These are phyloP conservation scores for Ochotona curzoniae DNA, from an alignment of 2,113 vertebrate genomes.

Conservation along the genomic window DNA sequence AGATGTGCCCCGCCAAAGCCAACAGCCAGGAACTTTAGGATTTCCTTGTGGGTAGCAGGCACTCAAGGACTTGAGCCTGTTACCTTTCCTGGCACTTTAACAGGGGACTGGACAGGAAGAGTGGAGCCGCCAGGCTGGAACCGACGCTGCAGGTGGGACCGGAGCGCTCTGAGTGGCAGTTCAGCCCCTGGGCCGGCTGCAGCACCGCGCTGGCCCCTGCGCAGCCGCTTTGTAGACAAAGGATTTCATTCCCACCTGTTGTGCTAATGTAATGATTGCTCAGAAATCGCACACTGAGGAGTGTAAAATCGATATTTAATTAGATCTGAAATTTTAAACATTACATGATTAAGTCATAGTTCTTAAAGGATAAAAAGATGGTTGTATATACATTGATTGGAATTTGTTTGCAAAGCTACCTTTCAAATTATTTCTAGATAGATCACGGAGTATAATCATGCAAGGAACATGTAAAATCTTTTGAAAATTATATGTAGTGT, in stretches of 20 bases:
- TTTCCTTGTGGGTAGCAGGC: too few relatives aligned
- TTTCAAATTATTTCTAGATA: conserved; percentile 33
- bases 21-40: too few relatives aligned
- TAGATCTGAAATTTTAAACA: conserved; percentile 55
- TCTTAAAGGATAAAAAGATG: conserved; percentile 42
- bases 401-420: conserved; percentile 58
- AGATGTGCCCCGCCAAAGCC: too few relatives aligned
- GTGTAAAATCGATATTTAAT: conserved; percentile 32
- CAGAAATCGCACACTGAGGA: conserved; percentile 59
- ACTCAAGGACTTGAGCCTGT: too few relatives aligned
- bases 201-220: too few relatives aligned
- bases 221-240: conserved; percentile 46
- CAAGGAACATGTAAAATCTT: background rate
- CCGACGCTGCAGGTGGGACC: too few relatives aligned
- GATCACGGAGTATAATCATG: background rate
- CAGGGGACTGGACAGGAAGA: too few relatives aligned
- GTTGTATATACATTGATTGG: conserved; percentile 9
- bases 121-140: too few relatives aligned
- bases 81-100: too few relatives aligned
- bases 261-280: background rate
- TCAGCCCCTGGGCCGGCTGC: too few relatives aligned
- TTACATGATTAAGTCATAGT: conserved; percentile 63
- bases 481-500: conserved; percentile 31
- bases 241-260: conserved; percentile 10
- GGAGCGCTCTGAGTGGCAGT: too few relatives aligned